Percentiles rank a stretch among this genome's conserved stretches.
These are phyloP conservation scores for Steromphala cineraria DNA, from an alignment of 2,888 invertebrate genomes.

Conservation along the genomic window DNA sequence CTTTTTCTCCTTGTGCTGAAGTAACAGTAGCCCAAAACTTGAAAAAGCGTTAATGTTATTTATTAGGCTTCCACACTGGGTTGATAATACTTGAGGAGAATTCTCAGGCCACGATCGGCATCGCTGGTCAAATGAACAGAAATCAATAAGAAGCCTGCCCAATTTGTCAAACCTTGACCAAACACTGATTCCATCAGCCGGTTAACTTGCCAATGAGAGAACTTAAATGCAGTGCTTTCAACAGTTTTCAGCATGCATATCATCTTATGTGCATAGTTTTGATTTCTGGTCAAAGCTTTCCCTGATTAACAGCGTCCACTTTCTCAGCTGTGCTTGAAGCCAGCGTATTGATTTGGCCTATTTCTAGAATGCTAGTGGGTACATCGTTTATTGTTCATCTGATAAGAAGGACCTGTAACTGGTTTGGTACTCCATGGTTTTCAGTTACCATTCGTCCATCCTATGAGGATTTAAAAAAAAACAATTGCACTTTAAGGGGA, in stretches of 20 bases:
- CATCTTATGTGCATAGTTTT: no score
- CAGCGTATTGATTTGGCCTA: slow-evolving; percentile 7
- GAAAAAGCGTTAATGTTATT: slow-evolving; percentile 14
- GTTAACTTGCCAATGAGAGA: no score
- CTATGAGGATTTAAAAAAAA: no score
- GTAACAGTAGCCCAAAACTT: slow-evolving; percentile 13
- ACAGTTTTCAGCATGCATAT: no score
- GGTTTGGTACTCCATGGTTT: no score
- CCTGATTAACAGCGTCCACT: not conserved
- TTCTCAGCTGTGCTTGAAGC: not conserved
- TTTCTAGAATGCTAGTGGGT: slow-evolving; percentile 1
- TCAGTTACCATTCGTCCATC: no score
- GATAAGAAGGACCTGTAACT: not conserved
- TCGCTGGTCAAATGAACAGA: slow-evolving; percentile 7
- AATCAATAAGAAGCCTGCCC: not conserved
- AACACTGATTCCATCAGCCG: not conserved
- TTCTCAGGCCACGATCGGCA: not conserved
- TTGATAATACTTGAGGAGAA: not conserved
- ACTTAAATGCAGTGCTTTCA: no score
- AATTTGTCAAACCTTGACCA: not conserved
- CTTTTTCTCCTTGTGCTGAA: not conserved
- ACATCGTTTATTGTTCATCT: slow-evolving; percentile 4
- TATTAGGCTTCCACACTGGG: not conserved
- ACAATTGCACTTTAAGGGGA: no score
- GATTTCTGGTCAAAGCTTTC: not conserved